Percentiles rank a stretch among this genome's conserved stretches.
Evolutionary conservation across 2,113 vertebrate genomes (phyloP).

Genomic region (Plecotus auritus): DNA sequence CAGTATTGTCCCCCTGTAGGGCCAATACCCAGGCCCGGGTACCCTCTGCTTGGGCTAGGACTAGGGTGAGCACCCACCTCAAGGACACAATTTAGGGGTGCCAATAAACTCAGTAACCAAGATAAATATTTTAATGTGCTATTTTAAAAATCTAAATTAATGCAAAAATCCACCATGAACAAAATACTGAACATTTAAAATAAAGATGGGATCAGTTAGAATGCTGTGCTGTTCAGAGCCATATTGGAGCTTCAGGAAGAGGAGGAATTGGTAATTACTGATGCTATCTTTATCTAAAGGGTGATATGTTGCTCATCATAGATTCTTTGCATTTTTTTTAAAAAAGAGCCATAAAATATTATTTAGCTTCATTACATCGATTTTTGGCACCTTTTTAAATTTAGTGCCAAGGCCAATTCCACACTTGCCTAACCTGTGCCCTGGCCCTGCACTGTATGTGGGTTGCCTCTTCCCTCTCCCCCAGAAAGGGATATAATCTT

Average conservation of each 20-base stretch:
- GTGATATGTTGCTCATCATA: neutral
- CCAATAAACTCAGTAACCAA: neutral
- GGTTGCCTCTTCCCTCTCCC: neutral
- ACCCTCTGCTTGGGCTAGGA: neutral
- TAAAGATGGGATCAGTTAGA: neutral
- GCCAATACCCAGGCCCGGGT: neutral
- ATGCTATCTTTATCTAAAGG: neutral
- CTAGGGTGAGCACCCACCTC: neutral
- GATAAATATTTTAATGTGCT: neutral
- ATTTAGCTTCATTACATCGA: neutral
- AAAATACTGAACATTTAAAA: neutral
- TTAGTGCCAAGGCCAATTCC: neutral
- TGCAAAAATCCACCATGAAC: neutral
- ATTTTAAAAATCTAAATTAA: neutral
- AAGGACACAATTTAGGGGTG: neutral
- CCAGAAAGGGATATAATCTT: neutral
- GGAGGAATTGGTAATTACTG: neutral
- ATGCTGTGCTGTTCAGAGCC: neutral
- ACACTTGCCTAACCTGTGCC: neutral
- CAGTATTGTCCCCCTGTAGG: neutral
- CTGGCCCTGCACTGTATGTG: neutral
- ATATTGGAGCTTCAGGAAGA: neutral
- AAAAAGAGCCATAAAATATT: neutral
- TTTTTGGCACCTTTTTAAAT: neutral
- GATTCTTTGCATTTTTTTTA: neutral